Base-by-base conservation (phyloP, 2,797 vertebrate species). In the Takifugu rubripes region DNA sequence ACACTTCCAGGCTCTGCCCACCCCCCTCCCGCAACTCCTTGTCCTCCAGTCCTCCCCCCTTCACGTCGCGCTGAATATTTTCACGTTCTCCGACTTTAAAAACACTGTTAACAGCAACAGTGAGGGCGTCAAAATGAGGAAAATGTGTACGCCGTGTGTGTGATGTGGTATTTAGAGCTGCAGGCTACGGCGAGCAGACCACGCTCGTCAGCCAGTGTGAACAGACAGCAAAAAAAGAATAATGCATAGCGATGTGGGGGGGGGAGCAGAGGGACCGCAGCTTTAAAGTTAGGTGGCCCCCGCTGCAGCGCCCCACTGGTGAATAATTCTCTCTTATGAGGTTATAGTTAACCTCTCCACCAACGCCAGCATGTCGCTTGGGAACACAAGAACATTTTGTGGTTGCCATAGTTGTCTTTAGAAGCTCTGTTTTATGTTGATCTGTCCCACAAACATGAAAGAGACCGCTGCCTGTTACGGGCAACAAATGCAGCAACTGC, bases 241-340 rank as follows among this genome's bases (percentile, higher is more conserved):
- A 81, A 84, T 88, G 70, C 84, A 88, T 89, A 77, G 56, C 76
- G 82, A 87, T 84, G 66, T 16, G 46, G 2, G 36, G 21, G 7
- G 42, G 21, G 15, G 10, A 15, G 57, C 15, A 5, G 21, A 31
- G 54, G 59, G 66, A 59, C 31, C 31, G 43, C 16, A 70, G 78
- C 64, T 81, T 86, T 75, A 75, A 84, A 79, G 84, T 84, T 81
- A 63, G 73, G 59, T 74, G 72, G 78, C 67, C 54, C 55, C 43
- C 31, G 48, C 48, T 33, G 65, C 16, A 43, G 64, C 70, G 75
- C 50, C 29, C 17, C 54, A 1, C 58, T 56, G 64, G 77, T 88
- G 81, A 89, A 90, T 88, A 81, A 90, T 87, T 88, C 85, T 71
- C 75, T 85, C 72, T 83, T 61, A 87, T 86, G 83, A 77, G 58